A percentile compares a stretch with the other conserved stretches of the same genome.
Evolutionary conservation across 2,888 invertebrate species (phyloP).

Genomic region (Ornithoptera priamus): DNA sequence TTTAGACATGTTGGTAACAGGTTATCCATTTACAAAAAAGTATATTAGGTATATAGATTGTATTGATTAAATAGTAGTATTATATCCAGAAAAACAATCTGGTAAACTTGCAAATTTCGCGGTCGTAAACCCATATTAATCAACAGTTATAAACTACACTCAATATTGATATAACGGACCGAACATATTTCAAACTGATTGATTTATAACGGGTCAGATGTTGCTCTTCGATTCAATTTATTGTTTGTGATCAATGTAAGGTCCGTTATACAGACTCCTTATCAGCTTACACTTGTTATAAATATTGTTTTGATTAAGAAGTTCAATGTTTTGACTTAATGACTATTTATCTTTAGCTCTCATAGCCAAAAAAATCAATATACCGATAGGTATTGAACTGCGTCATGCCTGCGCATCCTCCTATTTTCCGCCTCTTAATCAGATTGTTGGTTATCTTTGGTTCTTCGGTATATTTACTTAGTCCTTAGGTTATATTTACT

Average conservation of each 20-base stretch:
- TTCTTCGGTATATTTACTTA: too few species aligned
- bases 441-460: too few species aligned
- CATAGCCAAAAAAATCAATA: too few species aligned
- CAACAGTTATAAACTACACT: constrained; percentile 45
- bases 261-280: constrained; percentile 9
- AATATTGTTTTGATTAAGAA: background rate
- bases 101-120: background rate
- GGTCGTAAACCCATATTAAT: constrained; percentile 47
- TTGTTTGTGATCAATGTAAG: constrained; percentile 41
- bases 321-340: too few species aligned
- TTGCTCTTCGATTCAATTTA: constrained; percentile 68
- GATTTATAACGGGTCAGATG: constrained; percentile 62
- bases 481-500: too few species aligned
- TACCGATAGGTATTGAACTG: too few species aligned
- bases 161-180: constrained; percentile 57
- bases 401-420: too few species aligned
- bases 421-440: too few species aligned
- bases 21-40: too few species aligned
- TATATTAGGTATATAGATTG: too few species aligned
- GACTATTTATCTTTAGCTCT: too few species aligned
- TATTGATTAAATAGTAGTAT: background rate
- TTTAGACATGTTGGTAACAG: too few species aligned
- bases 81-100: background rate
- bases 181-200: constrained; percentile 70
- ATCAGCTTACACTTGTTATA: constrained; percentile 1